phyloP scores from a whole-genome alignment of 2,797 vertebrate species.

The Carduelis carduelis region DNA sequence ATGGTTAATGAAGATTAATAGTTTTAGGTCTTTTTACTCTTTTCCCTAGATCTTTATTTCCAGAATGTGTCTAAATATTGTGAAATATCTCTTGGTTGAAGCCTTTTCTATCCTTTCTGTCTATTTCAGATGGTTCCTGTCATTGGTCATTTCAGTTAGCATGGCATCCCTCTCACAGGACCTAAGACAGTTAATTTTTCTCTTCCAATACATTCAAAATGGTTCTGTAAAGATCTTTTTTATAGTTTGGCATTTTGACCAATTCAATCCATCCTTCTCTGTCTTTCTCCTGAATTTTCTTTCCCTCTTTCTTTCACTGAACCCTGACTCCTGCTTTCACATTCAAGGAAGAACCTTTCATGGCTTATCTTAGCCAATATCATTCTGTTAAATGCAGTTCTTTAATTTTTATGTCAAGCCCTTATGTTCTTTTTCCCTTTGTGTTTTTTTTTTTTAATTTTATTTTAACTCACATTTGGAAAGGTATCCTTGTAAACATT shows the following conservation, averaged over 20 bases:
- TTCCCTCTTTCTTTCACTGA: neutral
- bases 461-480: neutral
- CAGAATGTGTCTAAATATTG: neutral
- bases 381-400: neutral
- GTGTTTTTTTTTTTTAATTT: neutral
- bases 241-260: neutral
- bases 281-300: neutral
- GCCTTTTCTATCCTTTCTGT: neutral
- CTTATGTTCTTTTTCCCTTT: neutral
- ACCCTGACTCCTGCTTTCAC: neutral
- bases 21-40: neutral
- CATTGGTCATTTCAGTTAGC: neutral
- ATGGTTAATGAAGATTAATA: neutral
- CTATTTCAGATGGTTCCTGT: neutral
- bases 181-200: neutral
- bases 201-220: neutral
- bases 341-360: neutral
- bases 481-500: neutral
- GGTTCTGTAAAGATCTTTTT: neutral
- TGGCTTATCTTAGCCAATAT: neutral
- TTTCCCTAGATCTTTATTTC: neutral
- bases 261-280: neutral
- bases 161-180: neutral
- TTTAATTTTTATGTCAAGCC: neutral
- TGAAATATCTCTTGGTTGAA: neutral